Base-by-base conservation (phyloP, 2,888 invertebrate genomes). In the Dicyrtoma fusca region DNA sequence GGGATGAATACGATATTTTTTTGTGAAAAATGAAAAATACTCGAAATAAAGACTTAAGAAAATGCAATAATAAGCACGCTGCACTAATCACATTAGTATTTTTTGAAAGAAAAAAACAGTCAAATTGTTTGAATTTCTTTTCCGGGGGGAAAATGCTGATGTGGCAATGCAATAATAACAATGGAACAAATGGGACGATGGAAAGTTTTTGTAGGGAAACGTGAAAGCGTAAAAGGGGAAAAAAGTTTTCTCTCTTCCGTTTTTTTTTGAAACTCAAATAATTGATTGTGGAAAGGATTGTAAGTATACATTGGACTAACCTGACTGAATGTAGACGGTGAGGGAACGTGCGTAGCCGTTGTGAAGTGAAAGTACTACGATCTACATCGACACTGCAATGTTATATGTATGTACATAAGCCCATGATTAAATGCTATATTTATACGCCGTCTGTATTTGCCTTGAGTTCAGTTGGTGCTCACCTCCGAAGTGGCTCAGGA, bases 401-500 rank as follows among this genome's bases (percentile, higher is more conserved):
- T 63, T 34, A n/a, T 44, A 63, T 42, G 42, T 17, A 17, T n/a
- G n/a, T n/a, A n/a, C n/a, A n/a, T 45, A 13, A 10, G 47, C 13
- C 10, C 10, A 45, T 45, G 11, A 45, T 13, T 45, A 13, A 13
- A 13, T 45, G 10, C 13, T 13, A 45, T 13, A 45, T 13, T 13
- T 55, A 17, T 17, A 13, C n/a, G 17, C 49, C n/a, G n/a, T n/a
- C n/a, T 19, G 26, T 57, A 25, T 57, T 13, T 57, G 13, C 3
- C 3, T 57, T 34, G 34, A 72, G 75, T 77, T 61, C 72, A 89
- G 88, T 85, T 92, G 83, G 90, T 90, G 84, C 88, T 94, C 82
- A 92, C 92, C 74, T 92, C 92, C 74, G 91, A 92, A 84, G 92
- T 94, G 81, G 90, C 91, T 61, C 89, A 90, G 82, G 90, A 92